Evolutionary conservation across 2,797 vertebrate genomes (phyloP), one percentile per base, ranked within the genome.

Genomic region (Rousettus madagascariensis): DNA sequence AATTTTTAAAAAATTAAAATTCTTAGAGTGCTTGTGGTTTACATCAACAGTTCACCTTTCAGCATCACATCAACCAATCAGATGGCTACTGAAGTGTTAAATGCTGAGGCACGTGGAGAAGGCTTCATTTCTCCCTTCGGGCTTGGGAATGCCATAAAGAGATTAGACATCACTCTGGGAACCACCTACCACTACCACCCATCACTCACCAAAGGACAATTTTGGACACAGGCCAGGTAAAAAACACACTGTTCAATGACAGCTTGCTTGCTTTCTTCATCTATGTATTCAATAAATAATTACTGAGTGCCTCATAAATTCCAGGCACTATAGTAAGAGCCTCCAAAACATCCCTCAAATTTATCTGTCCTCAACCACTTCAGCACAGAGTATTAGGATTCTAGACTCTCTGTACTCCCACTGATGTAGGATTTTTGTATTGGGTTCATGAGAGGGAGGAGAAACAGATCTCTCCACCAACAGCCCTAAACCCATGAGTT

Each of bases 1-100:
- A 98, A 97, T 98, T 98, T 97, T 96, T 80, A 86, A 97, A 98
- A 98, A 98, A 98, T 97, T 98, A 97, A 98, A 98, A 98, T 98
- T 98, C 97, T 98, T 97, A 26, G 94, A 95, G 85, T 78, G 91
- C 57, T 97, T 98, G 97, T 91, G 98, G 98, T 98, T 36, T 61
- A 98, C 96, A 98, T 97, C 84, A 98, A 98, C 94, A 86, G 96
- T 97, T 97, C 95, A 91, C 92, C 74, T 94, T 96, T 53, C 86
- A 95, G 96, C 97, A 38, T 33, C 90, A 96, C 19, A 38, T 8
- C 87, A 93, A 90, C 94, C 91, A 96, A 79, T 96, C 95, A 95
- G 93, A 98, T 94, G 97, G 98, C 97, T 95, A 98, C 94, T 96
- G 96, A 98, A 98, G 97, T 95, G 95, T 95, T 98, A 97, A 98